Evolutionary conservation across 2,797 vertebrate genomes (phyloP).

Genomic region (Clarias platycephalus): DNA sequence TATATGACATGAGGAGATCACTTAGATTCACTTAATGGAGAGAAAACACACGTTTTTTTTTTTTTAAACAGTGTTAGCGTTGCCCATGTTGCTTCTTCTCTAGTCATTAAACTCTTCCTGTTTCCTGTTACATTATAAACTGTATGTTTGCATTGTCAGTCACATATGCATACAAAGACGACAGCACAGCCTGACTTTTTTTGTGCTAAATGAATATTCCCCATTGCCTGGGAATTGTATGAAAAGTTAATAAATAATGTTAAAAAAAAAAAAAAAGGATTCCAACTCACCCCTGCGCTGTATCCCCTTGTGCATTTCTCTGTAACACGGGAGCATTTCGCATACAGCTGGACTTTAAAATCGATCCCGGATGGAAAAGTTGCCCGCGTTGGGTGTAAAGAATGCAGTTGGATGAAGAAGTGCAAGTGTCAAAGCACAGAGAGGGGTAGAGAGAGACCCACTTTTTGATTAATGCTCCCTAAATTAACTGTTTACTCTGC

Average conservation of each 20-base stretch:
- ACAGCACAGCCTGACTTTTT: not conserved
- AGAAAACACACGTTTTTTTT: not conserved
- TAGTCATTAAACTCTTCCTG: not conserved
- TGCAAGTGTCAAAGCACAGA: constrained; percentile 72
- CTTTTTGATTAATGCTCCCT: constrained; percentile 86
- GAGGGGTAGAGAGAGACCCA: constrained; percentile 75
- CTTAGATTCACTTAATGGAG: not conserved
- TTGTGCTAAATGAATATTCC: constrained; percentile 10
- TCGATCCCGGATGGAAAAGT: constrained; percentile 41
- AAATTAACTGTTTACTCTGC: constrained; percentile 87
- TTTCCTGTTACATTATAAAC: not conserved
- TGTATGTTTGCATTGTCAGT: not conserved
- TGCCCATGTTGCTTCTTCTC: not conserved
- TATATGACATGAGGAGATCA: not conserved
- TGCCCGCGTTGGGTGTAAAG: constrained; percentile 44
- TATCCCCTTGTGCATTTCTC: not conserved
- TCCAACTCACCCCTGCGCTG: not conserved
- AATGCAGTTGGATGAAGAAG: constrained; percentile 51
- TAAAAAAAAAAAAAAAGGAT: not conserved
- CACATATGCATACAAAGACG: not conserved
- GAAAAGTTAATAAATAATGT: constrained; percentile 18
- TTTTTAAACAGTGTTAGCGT: not conserved
- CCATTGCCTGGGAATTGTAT: not conserved
- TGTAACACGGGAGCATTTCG: not conserved
- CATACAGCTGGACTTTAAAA: constrained; percentile 21